Base-by-base conservation (phyloP, 35 echinoderm and acorn worm genomes). In the Anneissia japonica region DNA sequence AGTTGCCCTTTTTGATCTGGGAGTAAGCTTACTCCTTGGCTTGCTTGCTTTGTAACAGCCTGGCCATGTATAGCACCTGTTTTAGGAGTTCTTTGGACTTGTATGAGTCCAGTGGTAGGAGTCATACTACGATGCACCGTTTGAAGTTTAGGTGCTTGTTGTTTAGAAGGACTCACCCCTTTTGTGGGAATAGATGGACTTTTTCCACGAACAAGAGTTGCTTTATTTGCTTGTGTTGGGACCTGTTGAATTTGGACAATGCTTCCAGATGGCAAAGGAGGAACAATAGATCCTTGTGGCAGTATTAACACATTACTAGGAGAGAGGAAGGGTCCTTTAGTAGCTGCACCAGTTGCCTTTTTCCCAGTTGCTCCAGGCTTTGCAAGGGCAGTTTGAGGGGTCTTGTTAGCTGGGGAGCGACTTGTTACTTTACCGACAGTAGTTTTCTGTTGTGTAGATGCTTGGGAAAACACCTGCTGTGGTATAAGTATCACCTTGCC, bases 171-270 rank as follows among this genome's bases (percentile, higher is more conserved):
- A 16, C 83, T 55, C 17, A 39, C 84, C 39, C 35, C 74, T 38
- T 91, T 84, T 36, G 77, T 29, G 31, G 83, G 40, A 35, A 72
- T 75, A 30, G 86, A 51, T 4, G 79, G 30, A 7, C 86, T 80
- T 77, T 93, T 89, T 80, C 35, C 46, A 40, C 40, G 86, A 23
- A 38, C 46, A 19, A 17, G 30, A 35, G 23, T 51, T 56, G 36
- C 84, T 40, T 36, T 55, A 51, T 43, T 79, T 4, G 81, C 80
- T 19, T 91, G 94, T 55, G 88, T 89, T 74, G 94, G 91, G 10
- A 97, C 94, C 36, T 93, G 96, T 32, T 99, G 96, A 74, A 99
- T 99, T 85, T 99, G 96, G 29, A 99, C 96, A 72, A 99, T 99
- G 72, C 96, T 99, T 4, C 96, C 96, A 30, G 96, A 92, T 11